Evolutionary conservation across 2,797 vertebrate species (phyloP).

Genomic region (Distichodus sexfasciatus): DNA sequence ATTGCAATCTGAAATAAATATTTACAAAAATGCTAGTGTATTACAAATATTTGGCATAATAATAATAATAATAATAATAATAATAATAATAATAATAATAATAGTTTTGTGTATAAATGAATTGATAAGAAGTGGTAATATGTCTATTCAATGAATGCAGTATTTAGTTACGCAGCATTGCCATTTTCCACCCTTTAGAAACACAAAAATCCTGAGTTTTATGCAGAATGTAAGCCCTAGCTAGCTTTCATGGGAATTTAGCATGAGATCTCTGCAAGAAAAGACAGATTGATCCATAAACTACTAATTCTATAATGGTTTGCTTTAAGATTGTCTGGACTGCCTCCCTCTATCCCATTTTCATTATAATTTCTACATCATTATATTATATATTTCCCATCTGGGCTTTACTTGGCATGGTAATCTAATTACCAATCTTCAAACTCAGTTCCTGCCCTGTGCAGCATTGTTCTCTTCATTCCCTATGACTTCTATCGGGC

Average conservation of each 20-base stretch:
- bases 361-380: slow-evolving; percentile 64
- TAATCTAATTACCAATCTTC: slow-evolving; percentile 60
- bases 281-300: slow-evolving; percentile 62
- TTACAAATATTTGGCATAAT: too few species aligned
- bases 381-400: slow-evolving; percentile 66
- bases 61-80: too few species aligned
- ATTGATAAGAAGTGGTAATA: too few species aligned
- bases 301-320: slow-evolving; percentile 64
- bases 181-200: too few species aligned
- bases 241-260: neutral
- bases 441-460: slow-evolving; percentile 45
- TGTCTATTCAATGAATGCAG: too few species aligned
- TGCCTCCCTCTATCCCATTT: slow-evolving; percentile 51
- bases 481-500: slow-evolving; percentile 44
- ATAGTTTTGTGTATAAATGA: too few species aligned
- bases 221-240: neutral
- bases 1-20: too few species aligned
- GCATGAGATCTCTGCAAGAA: slow-evolving; percentile 39
- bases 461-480: slow-evolving; percentile 45
- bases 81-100: too few species aligned
- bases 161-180: too few species aligned
- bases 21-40: too few species aligned
- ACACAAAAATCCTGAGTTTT: neutral
- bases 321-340: slow-evolving; percentile 55
- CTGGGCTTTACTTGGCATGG: slow-evolving; percentile 55